A percentile compares a stretch with the other conserved stretches of the same genome.
Evolutionary conservation across 2,113 vertebrate genomes (phyloP).

Genomic region (Felis chaus): DNA sequence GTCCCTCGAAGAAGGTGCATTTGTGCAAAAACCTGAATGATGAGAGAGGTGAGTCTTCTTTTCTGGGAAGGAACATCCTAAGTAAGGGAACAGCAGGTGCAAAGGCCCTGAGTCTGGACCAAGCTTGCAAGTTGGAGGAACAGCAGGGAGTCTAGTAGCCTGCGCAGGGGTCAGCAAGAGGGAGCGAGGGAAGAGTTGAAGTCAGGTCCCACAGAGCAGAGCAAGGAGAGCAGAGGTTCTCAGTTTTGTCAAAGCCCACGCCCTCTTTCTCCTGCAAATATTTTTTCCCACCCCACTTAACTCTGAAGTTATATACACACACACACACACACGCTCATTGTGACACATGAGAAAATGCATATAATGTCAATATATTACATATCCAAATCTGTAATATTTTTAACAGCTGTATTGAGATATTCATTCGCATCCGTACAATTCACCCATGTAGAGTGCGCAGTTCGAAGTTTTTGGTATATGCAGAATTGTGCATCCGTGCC

Average conservation of each 20-base stretch:
- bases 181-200: not conserved
- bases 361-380: not conserved
- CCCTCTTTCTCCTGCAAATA: not conserved
- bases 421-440: not conserved
- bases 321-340: not conserved
- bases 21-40: not conserved
- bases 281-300: not conserved
- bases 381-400: not conserved
- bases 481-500: not conserved
- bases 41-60: not conserved
- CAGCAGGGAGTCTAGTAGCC: not conserved
- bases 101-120: not conserved
- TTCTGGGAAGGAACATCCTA: not conserved
- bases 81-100: not conserved
- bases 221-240: not conserved
- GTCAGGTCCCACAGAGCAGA: not conserved
- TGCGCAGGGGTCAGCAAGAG: not conserved
- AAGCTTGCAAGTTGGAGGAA: not conserved
- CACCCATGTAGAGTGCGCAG: not conserved
- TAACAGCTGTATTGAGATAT: not conserved
- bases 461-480: not conserved
- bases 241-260: not conserved
- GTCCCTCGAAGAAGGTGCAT: not conserved
- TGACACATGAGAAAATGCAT: not conserved
- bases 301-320: not conserved